Base-by-base conservation (phyloP, 2,888 invertebrate species). In the Coenonympha arcania region DNA sequence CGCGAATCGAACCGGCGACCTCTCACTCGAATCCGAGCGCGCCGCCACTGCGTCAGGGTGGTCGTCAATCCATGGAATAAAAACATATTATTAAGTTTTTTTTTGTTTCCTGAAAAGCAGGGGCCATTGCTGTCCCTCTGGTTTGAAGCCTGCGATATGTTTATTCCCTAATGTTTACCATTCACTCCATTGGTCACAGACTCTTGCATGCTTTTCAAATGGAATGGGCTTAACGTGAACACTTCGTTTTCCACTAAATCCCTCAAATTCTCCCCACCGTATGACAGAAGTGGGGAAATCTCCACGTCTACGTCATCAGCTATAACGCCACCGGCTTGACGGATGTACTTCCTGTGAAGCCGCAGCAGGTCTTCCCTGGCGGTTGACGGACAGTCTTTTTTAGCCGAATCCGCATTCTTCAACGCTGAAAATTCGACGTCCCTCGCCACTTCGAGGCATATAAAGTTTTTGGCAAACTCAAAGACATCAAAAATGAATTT, bases 401-500 rank as follows among this genome's bases (percentile, higher is more conserved):
- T 93, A 1, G 90, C 93, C 0, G 90, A 87, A 71, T 98, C 95
- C 1, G 94, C 89, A 78, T 99, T 99, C 73, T 99, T 99, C 58
- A 99, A 79, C 0, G 99, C 98, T 62, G 98, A 96, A 73, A 99
- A 99, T 74, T 99, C 99, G 53, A 94, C 93, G 60, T 94, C 92
- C 37, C 99, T 90, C 0, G 93, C 89, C 0, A 95, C 94, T 81
- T 99, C 97, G 91, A 98, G 94, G 4, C 95, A 95, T 8, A 94
- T 95, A 68, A 99, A 95, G 63, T 92, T 92, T 58, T 94, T 90
- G 0, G 98, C 91, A 77, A 95, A 96, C 68, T 94, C 94, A 71
- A 99, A 99, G 0, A 99, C 98, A 77, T 99, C 99, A 74, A 99
- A 99, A 6, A 99, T 95, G 74, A 99, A 99, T 77, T 99, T 99